Evolutionary conservation across 2,113 vertebrate species (phyloP).

Genomic region (Dromiciops gliroides): DNA sequence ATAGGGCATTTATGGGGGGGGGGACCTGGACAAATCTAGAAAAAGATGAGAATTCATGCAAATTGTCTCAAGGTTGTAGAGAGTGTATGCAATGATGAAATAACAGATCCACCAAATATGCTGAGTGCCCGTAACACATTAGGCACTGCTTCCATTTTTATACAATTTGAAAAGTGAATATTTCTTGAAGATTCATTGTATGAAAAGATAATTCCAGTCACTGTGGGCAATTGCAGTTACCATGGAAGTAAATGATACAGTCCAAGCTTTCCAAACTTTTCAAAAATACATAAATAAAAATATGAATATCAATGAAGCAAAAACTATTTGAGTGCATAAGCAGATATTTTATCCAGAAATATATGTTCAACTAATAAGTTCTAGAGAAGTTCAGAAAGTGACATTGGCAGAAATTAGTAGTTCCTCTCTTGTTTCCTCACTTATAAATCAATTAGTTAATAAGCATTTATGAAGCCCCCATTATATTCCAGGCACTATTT

Average conservation of each 20-base stretch:
- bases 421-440: not conserved
- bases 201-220: not conserved
- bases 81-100: not conserved
- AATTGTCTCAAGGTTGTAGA: too few species aligned
- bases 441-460: not conserved
- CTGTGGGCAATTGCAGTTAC: not conserved
- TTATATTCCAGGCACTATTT: not conserved
- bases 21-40: not conserved
- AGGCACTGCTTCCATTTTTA: not conserved
- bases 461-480: not conserved
- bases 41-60: not conserved
- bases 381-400: not conserved
- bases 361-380: not conserved
- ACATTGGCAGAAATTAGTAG: not conserved
- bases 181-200: not conserved
- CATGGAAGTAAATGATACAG: not conserved
- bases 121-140: not conserved
- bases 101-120: not conserved
- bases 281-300: not conserved
- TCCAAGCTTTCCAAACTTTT: not conserved
- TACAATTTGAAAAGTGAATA: not conserved
- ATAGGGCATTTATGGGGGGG: not conserved
- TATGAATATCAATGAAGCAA: not conserved
- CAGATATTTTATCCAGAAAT: not conserved
- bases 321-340: not conserved